phyloP scores from a whole-genome alignment of 2,888 invertebrate species.

The Thereva nobilitata region DNA sequence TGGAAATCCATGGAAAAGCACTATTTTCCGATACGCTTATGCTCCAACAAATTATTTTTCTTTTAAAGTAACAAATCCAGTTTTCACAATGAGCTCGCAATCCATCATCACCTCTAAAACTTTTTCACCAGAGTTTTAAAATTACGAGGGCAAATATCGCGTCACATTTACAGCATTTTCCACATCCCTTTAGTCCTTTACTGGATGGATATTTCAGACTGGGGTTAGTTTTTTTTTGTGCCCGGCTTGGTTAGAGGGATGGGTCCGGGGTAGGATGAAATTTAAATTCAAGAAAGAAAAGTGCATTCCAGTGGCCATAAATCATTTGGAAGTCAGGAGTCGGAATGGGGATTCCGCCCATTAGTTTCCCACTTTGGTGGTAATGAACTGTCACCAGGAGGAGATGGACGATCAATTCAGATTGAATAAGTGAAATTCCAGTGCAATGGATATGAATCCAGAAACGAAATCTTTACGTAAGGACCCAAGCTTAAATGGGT shows the following conservation, averaged over 20 bases:
- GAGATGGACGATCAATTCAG: conserved; percentile 38
- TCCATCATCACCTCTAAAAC: conserved; percentile 27
- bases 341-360: conserved; percentile 34
- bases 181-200: not conserved
- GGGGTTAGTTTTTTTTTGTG: no score
- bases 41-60: no score
- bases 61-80: no score
- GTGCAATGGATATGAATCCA: conserved; percentile 24
- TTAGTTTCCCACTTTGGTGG: conserved; percentile 37
- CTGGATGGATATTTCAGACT: no score
- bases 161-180: conserved; percentile 26
- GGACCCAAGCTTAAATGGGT: no score
- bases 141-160: conserved; percentile 32
- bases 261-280: conserved; percentile 18
- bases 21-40: no score
- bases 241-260: conserved; percentile 9
- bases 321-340: conserved; percentile 29
- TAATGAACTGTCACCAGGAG: conserved; percentile 39
- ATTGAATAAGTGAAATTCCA: conserved; percentile 35
- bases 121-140: conserved; percentile 23
- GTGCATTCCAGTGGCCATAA: conserved; percentile 27
- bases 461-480: no score
- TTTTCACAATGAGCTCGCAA: conserved; percentile 18
- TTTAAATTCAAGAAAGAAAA: conserved; percentile 34
- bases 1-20: no score